Evolutionary conservation across 2,113 vertebrate genomes (phyloP), one percentile per base, ranked within the genome.

Genomic region (Illadopsis cleaveri): DNA sequence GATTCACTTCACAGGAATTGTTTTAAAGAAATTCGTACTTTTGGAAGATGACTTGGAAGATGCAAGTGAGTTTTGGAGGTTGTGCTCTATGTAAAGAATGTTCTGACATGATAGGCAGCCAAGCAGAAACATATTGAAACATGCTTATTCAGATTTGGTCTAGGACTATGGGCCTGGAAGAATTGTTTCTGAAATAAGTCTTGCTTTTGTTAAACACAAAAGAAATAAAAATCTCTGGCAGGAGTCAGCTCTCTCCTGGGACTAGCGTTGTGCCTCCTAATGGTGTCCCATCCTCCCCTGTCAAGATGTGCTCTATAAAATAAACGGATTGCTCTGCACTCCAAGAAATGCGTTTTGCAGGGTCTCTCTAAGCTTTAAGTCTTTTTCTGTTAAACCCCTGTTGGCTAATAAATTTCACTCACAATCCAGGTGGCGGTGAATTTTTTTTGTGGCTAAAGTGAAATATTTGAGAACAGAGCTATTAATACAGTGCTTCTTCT

Each of bases 371-470:
- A 79, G 44, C 69, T 92, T 93, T 84, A 90, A 82, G 51, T 68
- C 38, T 75, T 81, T 90, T 93, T 65, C 61, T 60, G 1, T 86
- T 75, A 81, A 89, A 90, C 37, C 42, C 12, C n/a, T 37, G 9
- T 79, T 93, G 58, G 53, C 64, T 95, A 82, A 96, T 89, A 86
- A 92, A 83, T 94, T 93, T 87, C 42, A 20, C 10, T 80, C 64
- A 57, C 90, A 88, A 48, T 85, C 48, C 0, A 3, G 44, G 37
- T 77, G 72, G 37, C 73, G 57, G 45, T 61, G 42, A 92, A 81
- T 72, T 31, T 30, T 70, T 80, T 78, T 66, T 66, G 65, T 82
- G 56, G 80, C 56, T 91, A 48, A 82, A 2, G 5, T 86, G 50
- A 88, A 94, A 71, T 79, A 80, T 75, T 90, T 89, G 79, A 79